Percentiles rank a stretch among this genome's conserved stretches.
Conservation (phyloP, 2,888 invertebrate species). For the Tipula vernalis region DNA sequence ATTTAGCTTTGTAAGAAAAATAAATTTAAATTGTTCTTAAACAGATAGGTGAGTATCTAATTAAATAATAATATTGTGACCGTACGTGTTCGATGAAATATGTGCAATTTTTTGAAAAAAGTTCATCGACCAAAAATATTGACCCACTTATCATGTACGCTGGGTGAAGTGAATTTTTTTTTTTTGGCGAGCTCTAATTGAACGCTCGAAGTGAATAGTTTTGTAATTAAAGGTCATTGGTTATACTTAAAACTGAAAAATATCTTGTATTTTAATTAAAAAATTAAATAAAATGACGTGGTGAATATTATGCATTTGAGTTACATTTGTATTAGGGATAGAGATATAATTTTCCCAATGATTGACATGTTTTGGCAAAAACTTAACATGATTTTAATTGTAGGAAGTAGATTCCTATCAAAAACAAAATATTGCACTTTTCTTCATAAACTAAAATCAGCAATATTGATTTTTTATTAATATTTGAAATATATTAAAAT, state of each 20-base stretch:
- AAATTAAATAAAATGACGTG: neutral
- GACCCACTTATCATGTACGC: too few species aligned
- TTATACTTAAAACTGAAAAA: neutral
- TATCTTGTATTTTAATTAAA: neutral
- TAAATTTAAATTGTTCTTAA: too few species aligned
- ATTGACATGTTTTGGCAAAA: neutral
- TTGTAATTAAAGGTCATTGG: neutral
- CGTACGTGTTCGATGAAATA: too few species aligned
- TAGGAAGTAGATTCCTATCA: neutral
- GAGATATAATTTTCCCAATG: neutral
- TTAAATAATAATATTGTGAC: too few species aligned
- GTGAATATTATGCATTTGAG: neutral
- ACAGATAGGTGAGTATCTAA: too few species aligned
- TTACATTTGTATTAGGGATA: neutral
- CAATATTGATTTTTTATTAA: neutral
- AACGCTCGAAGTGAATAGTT: too few species aligned
- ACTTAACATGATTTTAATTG: neutral
- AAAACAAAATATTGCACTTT: neutral
- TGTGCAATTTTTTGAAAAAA: too few species aligned
- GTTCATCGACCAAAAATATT: too few species aligned
- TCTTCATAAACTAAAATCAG: neutral
- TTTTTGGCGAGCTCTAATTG: too few species aligned
- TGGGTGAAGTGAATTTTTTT: too few species aligned
- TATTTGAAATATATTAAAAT: neutral
- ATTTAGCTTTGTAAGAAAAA: too few species aligned